A percentile compares a stretch with the other conserved stretches of the same genome.
Conservation (phyloP, 2,888 invertebrate genomes). For the Macroteleia sp. region DNA sequence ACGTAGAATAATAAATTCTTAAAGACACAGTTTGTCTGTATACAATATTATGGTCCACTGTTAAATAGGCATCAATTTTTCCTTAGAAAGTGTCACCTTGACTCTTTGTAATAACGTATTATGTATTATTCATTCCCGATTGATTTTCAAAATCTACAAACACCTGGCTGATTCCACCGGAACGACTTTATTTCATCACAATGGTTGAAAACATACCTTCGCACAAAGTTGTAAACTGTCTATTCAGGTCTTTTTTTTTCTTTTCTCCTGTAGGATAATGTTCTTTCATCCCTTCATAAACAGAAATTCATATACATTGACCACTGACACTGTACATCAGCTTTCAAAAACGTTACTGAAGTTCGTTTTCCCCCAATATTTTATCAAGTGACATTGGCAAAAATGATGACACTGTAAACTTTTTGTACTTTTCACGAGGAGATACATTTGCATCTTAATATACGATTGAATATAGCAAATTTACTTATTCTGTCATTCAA, state of each 20-base stretch:
- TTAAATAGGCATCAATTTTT: constrained; percentile 49
- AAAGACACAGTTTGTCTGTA: constrained; percentile 24
- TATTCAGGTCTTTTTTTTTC: constrained; percentile 68
- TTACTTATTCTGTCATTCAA: no score
- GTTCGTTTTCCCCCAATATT: no score
- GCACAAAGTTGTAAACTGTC: constrained; percentile 73
- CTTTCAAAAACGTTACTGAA: constrained; percentile 62
- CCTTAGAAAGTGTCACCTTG: constrained; percentile 55
- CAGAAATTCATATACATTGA: constrained; percentile 73
- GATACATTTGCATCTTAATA: no score
- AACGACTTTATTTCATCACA: constrained; percentile 75
- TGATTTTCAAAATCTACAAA: constrained; percentile 56
- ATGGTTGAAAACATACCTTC: constrained; percentile 76
- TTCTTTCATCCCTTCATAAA: constrained; percentile 75
- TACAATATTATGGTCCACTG: constrained; percentile 33
- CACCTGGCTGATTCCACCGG: constrained; percentile 73
- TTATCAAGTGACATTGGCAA: no score
- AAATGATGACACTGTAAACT: no score
- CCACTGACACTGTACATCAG: constrained; percentile 71
- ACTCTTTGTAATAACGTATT: constrained; percentile 55
- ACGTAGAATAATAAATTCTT: constrained; percentile 13
- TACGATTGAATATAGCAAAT: no score
- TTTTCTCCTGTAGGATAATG: constrained; percentile 72
- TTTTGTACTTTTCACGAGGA: no score
- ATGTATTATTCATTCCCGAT: constrained; percentile 60